phyloP scores from a whole-genome alignment of 1,140 invertebrate species.

The Aporrectodea caliginosa region DNA sequence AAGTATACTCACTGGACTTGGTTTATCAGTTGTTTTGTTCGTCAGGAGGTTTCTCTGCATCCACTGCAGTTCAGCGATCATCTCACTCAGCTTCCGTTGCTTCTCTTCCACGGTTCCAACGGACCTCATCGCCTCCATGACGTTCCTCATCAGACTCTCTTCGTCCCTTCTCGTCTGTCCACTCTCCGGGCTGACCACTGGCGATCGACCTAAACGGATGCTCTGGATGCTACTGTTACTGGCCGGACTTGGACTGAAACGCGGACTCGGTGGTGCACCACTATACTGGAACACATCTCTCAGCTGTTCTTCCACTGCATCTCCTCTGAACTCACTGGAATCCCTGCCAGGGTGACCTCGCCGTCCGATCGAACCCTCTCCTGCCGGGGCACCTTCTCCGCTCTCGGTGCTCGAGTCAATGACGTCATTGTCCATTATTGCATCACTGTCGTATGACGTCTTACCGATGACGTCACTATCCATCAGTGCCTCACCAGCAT shows the following conservation, averaged over 20 bases:
- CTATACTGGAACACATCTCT: too few relatives aligned
- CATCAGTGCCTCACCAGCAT: too few relatives aligned
- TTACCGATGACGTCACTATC: neutral
- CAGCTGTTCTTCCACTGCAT: too few relatives aligned
- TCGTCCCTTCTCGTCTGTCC: neutral
- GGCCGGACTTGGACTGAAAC: too few relatives aligned
- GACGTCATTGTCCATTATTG: too few relatives aligned
- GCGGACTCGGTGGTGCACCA: too few relatives aligned
- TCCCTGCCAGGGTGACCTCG: too few relatives aligned
- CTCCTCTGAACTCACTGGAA: neutral
- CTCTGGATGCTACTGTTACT: too few relatives aligned
- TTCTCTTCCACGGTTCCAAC: neutral
- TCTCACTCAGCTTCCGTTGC: neutral
- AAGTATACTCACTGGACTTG: neutral
- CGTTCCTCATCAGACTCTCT: neutral
- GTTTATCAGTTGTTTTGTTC: neutral
- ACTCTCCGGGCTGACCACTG: neutral
- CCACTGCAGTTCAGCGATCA: neutral
- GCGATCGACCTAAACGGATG: too few relatives aligned
- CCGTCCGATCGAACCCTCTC: neutral
- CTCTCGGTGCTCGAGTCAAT: neutral
- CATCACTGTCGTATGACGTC: neutral
- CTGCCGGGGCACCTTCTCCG: neutral
- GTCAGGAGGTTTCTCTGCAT: constrained; percentile 1
- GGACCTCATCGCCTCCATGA: neutral